phyloP scores from a whole-genome alignment of 2,113 vertebrate genomes.

The Spheniscus mendiculus region DNA sequence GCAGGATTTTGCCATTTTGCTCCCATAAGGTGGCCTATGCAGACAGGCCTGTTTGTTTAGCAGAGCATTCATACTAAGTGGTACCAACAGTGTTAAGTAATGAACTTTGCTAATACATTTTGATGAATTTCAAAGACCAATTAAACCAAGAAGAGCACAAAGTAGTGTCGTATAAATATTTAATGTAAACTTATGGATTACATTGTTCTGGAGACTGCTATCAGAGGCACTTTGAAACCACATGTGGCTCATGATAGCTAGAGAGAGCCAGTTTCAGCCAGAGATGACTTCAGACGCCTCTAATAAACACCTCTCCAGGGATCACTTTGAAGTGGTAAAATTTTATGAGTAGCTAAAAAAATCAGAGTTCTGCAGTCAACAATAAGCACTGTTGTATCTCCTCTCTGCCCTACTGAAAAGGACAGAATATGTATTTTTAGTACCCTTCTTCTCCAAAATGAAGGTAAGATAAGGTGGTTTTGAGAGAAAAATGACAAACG shows the following conservation, averaged over 20 bases:
- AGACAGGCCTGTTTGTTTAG: not conserved
- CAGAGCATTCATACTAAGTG: not conserved
- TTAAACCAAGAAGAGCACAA: conserved; percentile 27
- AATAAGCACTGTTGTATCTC: not conserved
- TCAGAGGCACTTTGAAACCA: conserved; percentile 65
- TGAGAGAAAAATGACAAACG: not conserved
- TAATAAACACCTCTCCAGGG: conserved; percentile 38
- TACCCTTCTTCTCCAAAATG: not conserved
- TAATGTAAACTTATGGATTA: conserved; percentile 71
- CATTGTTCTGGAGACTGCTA: conserved; percentile 38
- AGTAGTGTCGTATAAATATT: conserved; percentile 70
- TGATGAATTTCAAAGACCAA: conserved; percentile 36
- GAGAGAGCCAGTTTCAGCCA: conserved; percentile 17
- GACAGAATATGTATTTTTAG: not conserved
- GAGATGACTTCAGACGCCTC: conserved; percentile 27
- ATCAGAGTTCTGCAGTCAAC: not conserved
- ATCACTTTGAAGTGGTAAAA: conserved; percentile 48
- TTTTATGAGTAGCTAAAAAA: conserved; percentile 13
- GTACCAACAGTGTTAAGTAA: conserved; percentile 21
- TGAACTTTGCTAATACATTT: conserved; percentile 11
- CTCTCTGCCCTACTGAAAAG: not conserved
- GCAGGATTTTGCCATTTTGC: not conserved
- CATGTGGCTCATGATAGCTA: conserved; percentile 28
- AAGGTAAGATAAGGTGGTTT: not conserved
- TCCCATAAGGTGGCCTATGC: fast-evolving